Evolutionary conservation across 1,140 invertebrate species (phyloP), one percentile per base, ranked within the genome.

Genomic region (Pollicipes pollicipes): DNA sequence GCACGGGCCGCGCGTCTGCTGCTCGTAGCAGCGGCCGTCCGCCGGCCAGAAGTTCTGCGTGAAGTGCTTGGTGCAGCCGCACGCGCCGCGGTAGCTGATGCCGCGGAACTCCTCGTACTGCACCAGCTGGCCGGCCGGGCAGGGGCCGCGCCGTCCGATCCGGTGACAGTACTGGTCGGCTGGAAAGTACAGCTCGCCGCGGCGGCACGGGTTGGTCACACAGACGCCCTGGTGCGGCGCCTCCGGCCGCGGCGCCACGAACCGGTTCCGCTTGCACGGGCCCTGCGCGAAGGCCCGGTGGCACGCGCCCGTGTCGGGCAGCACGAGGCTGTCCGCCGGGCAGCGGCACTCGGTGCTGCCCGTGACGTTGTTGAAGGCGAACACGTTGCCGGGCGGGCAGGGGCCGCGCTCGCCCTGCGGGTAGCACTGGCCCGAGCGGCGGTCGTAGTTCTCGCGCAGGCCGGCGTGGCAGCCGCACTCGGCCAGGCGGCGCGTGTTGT

Each of bases 61-160:
- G 35, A 71, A 26, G 78, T 68, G 66, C 28, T 64, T 29, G 16
- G 69, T 66, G 75, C 89, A 90, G 3, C 85, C 87, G 73, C 90
- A 91, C 6, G 88, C 83, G 0, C 89, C 89, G 70, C 89, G 88
- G 76, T 90, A 90, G n/a, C 88, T 88, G 28, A 90, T 83, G 0
- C 89, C 89, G 74, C 90, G 88, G 27, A 29, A 28, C 17, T 6
- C 13, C 24, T 58, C 45, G 45, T 58, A 58, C 10, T 66, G 64
- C 64, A 66, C 64, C n/a, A 66, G 64, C 28, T 66, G 64, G 3
- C 64, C 64, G 3, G 17, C 3, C 28, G 64, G 64, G 17, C 64
- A 66, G 8, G 64, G 28, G 64, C 64, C 64, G 10, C 27, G 16
- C 27, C 27, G 3, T 1, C 64, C 64, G 64, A 66, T 29, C 64